Percentiles rank a stretch among this genome's conserved stretches.
These are phyloP conservation scores for Meles meles DNA, from an alignment of 2,113 vertebrate genomes.

Conservation along the genomic window DNA sequence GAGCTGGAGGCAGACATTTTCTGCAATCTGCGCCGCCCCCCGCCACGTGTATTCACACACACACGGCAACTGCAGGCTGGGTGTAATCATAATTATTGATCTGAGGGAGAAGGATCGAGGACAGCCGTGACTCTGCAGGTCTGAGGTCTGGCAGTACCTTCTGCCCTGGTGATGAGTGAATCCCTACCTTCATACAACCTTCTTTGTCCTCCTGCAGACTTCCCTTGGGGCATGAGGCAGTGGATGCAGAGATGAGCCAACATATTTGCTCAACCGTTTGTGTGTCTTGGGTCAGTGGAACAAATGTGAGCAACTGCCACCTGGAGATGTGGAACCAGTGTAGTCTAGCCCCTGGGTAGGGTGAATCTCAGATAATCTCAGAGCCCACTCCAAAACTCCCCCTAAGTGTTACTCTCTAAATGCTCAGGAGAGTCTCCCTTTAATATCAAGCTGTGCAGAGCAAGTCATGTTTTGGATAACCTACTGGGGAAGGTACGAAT, in stretches of 20 bases:
- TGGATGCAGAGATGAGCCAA: neutral
- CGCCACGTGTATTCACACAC: too few relatives aligned
- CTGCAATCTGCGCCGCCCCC: neutral
- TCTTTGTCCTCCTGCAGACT: neutral
- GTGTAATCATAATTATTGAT: neutral
- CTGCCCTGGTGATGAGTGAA: neutral
- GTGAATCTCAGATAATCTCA: neutral
- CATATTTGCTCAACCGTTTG: neutral
- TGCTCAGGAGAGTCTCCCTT: neutral
- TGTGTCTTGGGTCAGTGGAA: neutral
- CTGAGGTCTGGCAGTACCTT: neutral
- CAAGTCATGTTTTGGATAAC: neutral
- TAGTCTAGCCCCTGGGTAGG: neutral
- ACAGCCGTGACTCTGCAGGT: neutral
- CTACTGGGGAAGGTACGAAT: neutral
- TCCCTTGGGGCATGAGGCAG: neutral
- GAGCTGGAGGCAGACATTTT: neutral
- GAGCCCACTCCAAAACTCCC: neutral
- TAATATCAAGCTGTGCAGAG: neutral
- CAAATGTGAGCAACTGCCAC: neutral
- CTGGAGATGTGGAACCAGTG: neutral
- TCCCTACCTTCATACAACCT: neutral
- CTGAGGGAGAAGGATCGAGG: neutral
- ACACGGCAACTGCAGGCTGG: neutral
- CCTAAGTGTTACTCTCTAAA: neutral